A percentile compares a stretch with the other conserved stretches of the same genome.
These are phyloP conservation scores for Syndactyla subalaris DNA, from an alignment of 2,797 vertebrate species.

Conservation along the genomic window DNA sequence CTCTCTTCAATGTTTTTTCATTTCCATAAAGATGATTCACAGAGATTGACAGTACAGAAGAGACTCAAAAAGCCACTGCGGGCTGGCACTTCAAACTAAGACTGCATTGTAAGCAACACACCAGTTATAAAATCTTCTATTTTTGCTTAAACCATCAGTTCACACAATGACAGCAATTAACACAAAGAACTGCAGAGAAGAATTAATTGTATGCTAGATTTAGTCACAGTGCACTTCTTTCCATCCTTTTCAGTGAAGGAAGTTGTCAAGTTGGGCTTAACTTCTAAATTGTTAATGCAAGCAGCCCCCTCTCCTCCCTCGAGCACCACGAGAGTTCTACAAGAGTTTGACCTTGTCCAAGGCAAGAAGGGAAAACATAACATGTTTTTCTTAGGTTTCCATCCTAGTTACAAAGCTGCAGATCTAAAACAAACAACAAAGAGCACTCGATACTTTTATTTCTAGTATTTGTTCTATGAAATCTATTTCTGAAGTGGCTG, in stretches of 20 bases:
- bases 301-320: not conserved
- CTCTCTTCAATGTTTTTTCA: not conserved
- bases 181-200: conserved; percentile 33
- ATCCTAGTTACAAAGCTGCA: not conserved
- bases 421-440: not conserved
- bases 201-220: conserved; percentile 59
- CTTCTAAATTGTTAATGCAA: not conserved
- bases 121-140: conserved; percentile 46
- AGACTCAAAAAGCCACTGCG: conserved; percentile 20
- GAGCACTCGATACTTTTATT: not conserved
- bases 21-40: conserved; percentile 36
- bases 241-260: conserved; percentile 2
- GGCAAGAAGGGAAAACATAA: not conserved
- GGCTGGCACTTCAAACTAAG: conserved; percentile 31
- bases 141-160: conserved; percentile 56
- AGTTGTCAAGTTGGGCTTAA: conserved; percentile 20
- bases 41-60: conserved; percentile 35
- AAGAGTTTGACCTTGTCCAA: not conserved
- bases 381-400: not conserved
- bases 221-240: conserved; percentile 2
- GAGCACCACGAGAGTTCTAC: not conserved
- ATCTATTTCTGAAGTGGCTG: not conserved
- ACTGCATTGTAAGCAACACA: conserved; percentile 44
- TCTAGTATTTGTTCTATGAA: not conserved
- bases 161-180: conserved; percentile 68